Evolutionary conservation across 2,797 vertebrate species (phyloP), one percentile per base, ranked within the genome.

Genomic region (Percopsis omiscomaycus): DNA sequence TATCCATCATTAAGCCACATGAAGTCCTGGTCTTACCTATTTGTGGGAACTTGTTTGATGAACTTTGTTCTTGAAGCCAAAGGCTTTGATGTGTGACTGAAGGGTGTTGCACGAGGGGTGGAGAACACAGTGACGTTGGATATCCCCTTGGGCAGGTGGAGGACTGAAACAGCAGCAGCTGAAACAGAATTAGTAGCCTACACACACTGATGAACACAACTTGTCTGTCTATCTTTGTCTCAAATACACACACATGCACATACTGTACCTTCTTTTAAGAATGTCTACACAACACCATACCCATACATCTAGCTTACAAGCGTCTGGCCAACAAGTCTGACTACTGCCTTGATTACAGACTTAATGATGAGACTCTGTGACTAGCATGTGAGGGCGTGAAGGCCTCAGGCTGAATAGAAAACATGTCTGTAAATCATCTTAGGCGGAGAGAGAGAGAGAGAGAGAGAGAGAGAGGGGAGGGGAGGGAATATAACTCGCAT

Each of bases 381-480:
- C 59, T 53, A 63, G 75, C 76, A 81, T 69, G 77, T 77, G 82
- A 82, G 69, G 57, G 62, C 59, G 55, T 59, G 57, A 74, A 51
- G 75, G 75, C 84, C 60, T 45, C 28, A 71, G 77, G 75, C 48
- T 59, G 54, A 16, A 50, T 42, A 15, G 54, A 28, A 71, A 48
- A 59, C 54, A 48, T 22, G 64, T 53, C 75, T 80, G 67, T 85
- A 82, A 86, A 80, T 88, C 82, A 86, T 85, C 65, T 60, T 64
- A 10, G 9, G 50, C 51, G 42, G 29, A 48, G 37, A n/a, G 51
- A 48, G 54, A 65, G 57, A 59, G 54, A 3, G 50, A 64, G 59
- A 71, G 58, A 62, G 64, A 61, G 12, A 30, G 60, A 47, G 52
- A 69, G 78, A 78, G 76, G 47, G 74, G 65, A 56, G 57, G 64